phyloP scores from a whole-genome alignment of 2,113 vertebrate species.

The Sceloporus tristichus region DNA sequence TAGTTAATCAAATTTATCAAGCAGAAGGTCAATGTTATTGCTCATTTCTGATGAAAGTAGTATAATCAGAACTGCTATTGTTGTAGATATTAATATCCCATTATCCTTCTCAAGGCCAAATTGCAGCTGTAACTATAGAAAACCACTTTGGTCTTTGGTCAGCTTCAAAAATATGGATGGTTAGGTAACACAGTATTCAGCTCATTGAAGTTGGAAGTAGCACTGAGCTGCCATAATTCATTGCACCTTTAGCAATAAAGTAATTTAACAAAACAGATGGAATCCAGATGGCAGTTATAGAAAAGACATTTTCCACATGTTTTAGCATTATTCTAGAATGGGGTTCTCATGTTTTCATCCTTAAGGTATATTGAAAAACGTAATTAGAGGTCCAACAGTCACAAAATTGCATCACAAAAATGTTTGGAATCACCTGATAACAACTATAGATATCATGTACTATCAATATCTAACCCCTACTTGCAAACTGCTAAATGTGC shows the following conservation, averaged over 20 bases:
- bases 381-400: too few relatives aligned
- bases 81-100: background rate
- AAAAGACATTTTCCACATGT: background rate
- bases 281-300: background rate
- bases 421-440: too few relatives aligned
- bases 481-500: too few relatives aligned
- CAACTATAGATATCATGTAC: too few relatives aligned
- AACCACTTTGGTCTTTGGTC: background rate
- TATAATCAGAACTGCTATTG: constrained; percentile 2
- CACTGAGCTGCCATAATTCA: background rate
- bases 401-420: too few relatives aligned
- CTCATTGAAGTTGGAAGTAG: background rate
- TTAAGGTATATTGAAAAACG: too few relatives aligned
- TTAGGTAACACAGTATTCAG: background rate
- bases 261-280: background rate
- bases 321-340: background rate
- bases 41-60: background rate
- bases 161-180: background rate
- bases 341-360: too few relatives aligned
- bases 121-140: constrained; percentile 7
- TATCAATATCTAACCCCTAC: too few relatives aligned
- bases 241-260: background rate
- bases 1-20: background rate
- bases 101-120: background rate
- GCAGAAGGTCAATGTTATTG: background rate